These are phyloP conservation scores for Urocitellus parryii DNA, from an alignment of 2,113 vertebrate genomes.

Conservation along the genomic window DNA sequence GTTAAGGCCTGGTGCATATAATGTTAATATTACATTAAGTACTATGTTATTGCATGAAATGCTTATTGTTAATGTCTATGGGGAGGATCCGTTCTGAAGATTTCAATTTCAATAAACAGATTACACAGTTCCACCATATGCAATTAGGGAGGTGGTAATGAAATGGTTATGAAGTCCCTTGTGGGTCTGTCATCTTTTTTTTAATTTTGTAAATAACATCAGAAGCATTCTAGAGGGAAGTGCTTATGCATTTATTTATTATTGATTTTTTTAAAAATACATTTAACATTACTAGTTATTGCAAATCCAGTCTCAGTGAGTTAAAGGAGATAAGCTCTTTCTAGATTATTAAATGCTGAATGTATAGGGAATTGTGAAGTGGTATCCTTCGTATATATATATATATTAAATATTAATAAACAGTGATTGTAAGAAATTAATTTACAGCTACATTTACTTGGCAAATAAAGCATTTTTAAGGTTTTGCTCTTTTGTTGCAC, in stretches of 20 bases:
- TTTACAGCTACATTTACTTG: conserved; percentile 87
- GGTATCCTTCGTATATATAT: conserved; percentile 85
- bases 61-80: conserved; percentile 90
- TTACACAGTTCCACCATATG: conserved; percentile 89
- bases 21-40: conserved; percentile 91
- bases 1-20: conserved; percentile 89
- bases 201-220: conserved; percentile 98
- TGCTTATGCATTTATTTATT: conserved; percentile 97
- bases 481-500: conserved; percentile 77
- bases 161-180: conserved; percentile 94
- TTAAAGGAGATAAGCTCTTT: conserved; percentile 86
- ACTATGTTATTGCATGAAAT: conserved; percentile 88
- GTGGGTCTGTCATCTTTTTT: conserved; percentile 90
- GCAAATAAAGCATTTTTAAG: conserved; percentile 80
- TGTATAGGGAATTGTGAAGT: conserved; percentile 85
- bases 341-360: conserved; percentile 87
- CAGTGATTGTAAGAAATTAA: conserved; percentile 87
- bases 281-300: conserved; percentile 95
- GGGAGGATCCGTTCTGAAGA: conserved; percentile 92
- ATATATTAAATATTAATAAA: conserved; percentile 90
- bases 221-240: conserved; percentile 91
- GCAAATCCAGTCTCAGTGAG: conserved; percentile 90
- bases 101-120: conserved; percentile 95
- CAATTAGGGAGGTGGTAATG: conserved; percentile 93
- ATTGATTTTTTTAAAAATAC: conserved; percentile 93